phyloP scores from a whole-genome alignment of 2,888 invertebrate species.

The Nomada flava region DNA sequence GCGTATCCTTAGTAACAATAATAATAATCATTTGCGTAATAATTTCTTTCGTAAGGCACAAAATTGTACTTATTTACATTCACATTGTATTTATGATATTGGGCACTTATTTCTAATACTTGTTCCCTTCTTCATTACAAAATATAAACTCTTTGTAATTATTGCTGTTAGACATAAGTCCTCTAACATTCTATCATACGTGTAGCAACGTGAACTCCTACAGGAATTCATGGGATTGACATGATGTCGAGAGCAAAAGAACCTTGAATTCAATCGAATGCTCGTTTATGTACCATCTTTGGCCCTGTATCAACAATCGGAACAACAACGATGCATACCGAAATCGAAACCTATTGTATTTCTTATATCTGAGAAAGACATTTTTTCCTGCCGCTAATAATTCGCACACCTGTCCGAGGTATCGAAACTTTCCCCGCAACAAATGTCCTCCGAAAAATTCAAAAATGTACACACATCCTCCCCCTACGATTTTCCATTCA shows the following conservation, averaged over 20 bases:
- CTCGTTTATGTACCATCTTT: constrained; percentile 32
- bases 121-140: background rate
- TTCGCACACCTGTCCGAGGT: constrained; percentile 42
- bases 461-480: background rate
- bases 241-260: background rate
- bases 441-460: background rate
- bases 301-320: constrained; percentile 14
- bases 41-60: constrained; percentile 36
- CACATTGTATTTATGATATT: background rate
- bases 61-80: constrained; percentile 40
- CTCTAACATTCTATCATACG: background rate
- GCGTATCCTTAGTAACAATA: constrained; percentile 27
- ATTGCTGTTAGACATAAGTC: constrained; percentile 1
- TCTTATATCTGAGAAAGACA: constrained; percentile 5
- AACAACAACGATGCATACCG: background rate
- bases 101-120: constrained; percentile 11
- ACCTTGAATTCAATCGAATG: background rate
- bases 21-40: background rate
- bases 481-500: background rate
- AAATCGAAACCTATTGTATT: background rate
- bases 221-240: background rate
- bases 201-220: too few species aligned
- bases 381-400: background rate
- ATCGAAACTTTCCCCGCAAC: background rate
- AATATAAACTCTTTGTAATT: background rate